Conservation (phyloP, 2,797 vertebrate species). For the Alca torda region DNA sequence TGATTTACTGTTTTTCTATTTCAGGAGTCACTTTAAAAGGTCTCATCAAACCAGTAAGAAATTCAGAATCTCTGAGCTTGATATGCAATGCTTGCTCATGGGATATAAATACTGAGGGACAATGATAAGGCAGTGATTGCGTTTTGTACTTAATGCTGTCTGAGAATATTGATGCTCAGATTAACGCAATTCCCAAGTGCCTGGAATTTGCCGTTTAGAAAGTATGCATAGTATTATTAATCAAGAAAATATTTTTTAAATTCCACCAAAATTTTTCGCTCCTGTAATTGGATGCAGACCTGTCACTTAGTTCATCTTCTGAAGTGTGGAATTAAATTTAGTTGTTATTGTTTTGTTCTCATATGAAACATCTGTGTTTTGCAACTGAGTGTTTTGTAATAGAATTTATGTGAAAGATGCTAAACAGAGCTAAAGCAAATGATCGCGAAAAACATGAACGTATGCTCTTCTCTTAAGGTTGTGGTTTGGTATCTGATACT, state of each 20-base stretch:
- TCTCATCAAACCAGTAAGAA: neutral
- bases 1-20: neutral
- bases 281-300: neutral
- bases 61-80: neutral
- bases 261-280: neutral
- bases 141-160: neutral
- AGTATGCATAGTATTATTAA: neutral
- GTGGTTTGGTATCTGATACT: neutral
- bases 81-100: neutral
- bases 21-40: neutral
- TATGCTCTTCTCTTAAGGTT: neutral
- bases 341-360: neutral
- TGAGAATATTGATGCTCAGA: neutral
- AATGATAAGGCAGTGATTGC: neutral
- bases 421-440: neutral
- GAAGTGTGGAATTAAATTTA: neutral
- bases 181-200: neutral
- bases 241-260: neutral
- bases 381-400: constrained; percentile 38
- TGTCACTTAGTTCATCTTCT: constrained; percentile 18
- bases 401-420: neutral
- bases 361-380: constrained; percentile 35
- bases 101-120: neutral
- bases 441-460: neutral
- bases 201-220: neutral